Conservation (phyloP, 2,797 vertebrate species). For the Silurus aristotelis region DNA sequence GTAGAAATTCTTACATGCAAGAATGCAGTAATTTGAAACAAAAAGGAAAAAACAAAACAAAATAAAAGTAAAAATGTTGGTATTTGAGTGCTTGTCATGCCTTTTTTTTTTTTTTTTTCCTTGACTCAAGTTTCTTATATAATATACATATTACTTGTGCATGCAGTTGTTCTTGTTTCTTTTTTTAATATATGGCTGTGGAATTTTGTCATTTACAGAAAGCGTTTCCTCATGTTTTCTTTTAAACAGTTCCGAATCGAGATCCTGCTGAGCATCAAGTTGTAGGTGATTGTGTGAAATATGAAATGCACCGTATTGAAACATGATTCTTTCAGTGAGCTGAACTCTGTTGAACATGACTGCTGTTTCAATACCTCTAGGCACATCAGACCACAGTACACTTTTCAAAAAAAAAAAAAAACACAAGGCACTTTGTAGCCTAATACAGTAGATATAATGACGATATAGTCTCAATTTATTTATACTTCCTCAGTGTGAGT, state of each 20-base stretch:
- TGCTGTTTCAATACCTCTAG: neutral
- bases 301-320: too few species aligned
- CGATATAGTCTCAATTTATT: too few species aligned
- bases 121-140: neutral
- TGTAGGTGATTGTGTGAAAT: neutral
- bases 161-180: neutral
- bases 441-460: too few species aligned
- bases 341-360: neutral
- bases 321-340: neutral
- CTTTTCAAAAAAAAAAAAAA: too few species aligned
- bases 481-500: neutral
- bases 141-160: neutral
- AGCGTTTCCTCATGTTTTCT: neutral
- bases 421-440: too few species aligned
- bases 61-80: constrained; percentile 76
- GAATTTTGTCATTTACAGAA: neutral
- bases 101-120: neutral
- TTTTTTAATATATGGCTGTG: neutral
- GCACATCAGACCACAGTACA: neutral
- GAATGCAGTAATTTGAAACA: constrained; percentile 74
- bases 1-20: constrained; percentile 63
- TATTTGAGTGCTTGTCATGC: constrained; percentile 36
- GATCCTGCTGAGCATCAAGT: neutral
- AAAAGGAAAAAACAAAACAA: constrained; percentile 77
- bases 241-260: neutral